Conservation (phyloP, 1,140 invertebrate genomes). For the Carposina sasakii region DNA sequence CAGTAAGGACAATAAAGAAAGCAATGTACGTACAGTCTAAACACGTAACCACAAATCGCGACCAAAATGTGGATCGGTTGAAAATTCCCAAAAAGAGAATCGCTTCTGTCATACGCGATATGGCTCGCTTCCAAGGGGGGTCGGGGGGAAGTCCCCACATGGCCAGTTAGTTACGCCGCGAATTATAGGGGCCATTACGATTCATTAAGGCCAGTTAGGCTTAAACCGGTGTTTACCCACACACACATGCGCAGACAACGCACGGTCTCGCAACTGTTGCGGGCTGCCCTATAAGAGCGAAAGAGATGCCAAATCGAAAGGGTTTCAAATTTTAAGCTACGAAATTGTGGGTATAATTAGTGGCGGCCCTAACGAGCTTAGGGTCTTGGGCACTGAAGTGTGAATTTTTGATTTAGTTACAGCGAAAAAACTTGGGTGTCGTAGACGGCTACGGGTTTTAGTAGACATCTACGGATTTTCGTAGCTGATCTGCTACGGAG, state of each 20-base stretch:
- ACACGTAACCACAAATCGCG: constrained; percentile 59
- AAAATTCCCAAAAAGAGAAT: constrained; percentile 68
- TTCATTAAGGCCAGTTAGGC: constrained; percentile 75
- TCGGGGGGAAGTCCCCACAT: constrained; percentile 52
- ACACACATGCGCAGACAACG: constrained; percentile 37
- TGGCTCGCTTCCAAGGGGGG: constrained; percentile 64
- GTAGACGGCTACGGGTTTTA: too few relatives aligned
- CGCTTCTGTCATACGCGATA: constrained; percentile 64
- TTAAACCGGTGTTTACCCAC: constrained; percentile 71
- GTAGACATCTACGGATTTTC: too few relatives aligned
- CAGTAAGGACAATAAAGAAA: too few relatives aligned
- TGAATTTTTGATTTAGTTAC: constrained; percentile 45
- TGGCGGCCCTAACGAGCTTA: constrained; percentile 58
- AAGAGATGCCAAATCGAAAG: constrained; percentile 31
- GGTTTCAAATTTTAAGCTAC: constrained; percentile 54
- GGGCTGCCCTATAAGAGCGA: constrained; percentile 40
- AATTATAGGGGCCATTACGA: constrained; percentile 75
- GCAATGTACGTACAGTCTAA: constrained; percentile 51
- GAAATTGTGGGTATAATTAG: constrained; percentile 62
- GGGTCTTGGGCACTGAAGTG: constrained; percentile 44
- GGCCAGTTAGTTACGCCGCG: constrained; percentile 73
- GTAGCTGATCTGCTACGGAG: too few relatives aligned
- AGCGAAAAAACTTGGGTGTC: background rate
- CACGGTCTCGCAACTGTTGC: constrained; percentile 48
- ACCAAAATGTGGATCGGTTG: constrained; percentile 43